Evolutionary conservation across 2,113 vertebrate genomes (phyloP).

Genomic region (Pedetes capensis): DNA sequence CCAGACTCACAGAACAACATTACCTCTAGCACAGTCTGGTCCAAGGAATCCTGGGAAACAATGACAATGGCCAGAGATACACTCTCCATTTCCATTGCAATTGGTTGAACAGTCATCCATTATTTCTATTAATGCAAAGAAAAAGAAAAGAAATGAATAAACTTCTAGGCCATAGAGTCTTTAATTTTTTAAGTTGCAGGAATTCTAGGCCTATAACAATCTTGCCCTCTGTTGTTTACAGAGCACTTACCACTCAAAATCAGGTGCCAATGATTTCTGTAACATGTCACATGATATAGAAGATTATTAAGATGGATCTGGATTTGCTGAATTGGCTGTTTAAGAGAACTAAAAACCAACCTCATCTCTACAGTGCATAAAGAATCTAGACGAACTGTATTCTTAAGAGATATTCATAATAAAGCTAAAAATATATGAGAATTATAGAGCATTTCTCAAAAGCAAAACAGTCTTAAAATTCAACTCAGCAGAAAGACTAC

Average conservation of each 20-base stretch:
- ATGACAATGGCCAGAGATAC: constrained; percentile 96
- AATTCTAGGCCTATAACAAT: constrained; percentile 17
- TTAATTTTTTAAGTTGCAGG: constrained; percentile 32
- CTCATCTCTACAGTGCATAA: constrained; percentile 55
- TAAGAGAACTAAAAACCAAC: constrained; percentile 47
- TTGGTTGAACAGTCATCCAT: constrained; percentile 97
- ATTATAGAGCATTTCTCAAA: constrained; percentile 62
- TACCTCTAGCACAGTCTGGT: constrained; percentile 97
- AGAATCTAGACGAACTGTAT: constrained; percentile 34
- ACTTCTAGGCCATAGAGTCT: not conserved
- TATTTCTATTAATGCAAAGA: constrained; percentile 86
- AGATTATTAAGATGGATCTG: constrained; percentile 56
- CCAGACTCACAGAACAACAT: constrained; percentile 30
- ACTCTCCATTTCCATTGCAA: constrained; percentile 97
- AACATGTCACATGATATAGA: constrained; percentile 57
- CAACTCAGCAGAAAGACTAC: constrained; percentile 60
- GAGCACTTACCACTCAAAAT: constrained; percentile 53
- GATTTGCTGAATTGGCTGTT: constrained; percentile 56
- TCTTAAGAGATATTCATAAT: constrained; percentile 45
- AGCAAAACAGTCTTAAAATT: constrained; percentile 61
- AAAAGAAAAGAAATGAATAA: constrained; percentile 54
- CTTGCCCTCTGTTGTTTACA: constrained; percentile 9
- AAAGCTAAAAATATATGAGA: constrained; percentile 45
- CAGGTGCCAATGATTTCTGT: constrained; percentile 48
- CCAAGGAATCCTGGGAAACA: constrained; percentile 97